Evolutionary conservation across 2,113 vertebrate species (phyloP), one percentile per base, ranked within the genome.

Genomic region (Tamias sibiricus): DNA sequence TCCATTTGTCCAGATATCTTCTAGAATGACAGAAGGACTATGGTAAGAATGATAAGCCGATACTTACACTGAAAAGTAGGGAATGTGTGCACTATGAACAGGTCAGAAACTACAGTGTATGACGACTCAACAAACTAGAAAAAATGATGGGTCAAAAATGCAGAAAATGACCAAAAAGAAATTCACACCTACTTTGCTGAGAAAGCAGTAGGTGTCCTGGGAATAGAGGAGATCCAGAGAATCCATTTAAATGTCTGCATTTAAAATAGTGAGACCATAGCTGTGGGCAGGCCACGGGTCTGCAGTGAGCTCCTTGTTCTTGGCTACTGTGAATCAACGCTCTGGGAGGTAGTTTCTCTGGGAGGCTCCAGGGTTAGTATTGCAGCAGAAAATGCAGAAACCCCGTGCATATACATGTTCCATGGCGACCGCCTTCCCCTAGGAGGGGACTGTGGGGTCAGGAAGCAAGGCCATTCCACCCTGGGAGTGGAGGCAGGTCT

Each of bases 61-160:
- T 2, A 30, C 8, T 40, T 62, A 62, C 40, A 4, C 26, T 44
- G 14, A 30, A 57, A 68, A 92, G 79, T 6, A 42, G 74, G 22
- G 16, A n/a, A 42, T 26, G 3, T 0, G 20, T 2, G 20, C 12
- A 2, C 20, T 6, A 6, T 1, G 7, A 3, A 8, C 14, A 88
- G 44, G 2, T n/a, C 40, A 57, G 85, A 88, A 87, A 44, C n/a
- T 7, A 24, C 26, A 71, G 57, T 47, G 30, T 80, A 22, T 40
- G 40, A 10, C 13, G 16, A 3, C 20, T 49, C 35, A 62, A 37
- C 69, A 26, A 17, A 76, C 54, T 59, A n/a, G 20, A 68, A 52
- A 49, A 91, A 72, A 86, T 16, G 7, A 71, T 14, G 12, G 62
- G 24, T 86, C 11, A 49, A 59, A 88, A 89, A 74, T 57, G 49